These are phyloP conservation scores for Thera britannica DNA, from an alignment of 2,888 invertebrate genomes.

Conservation along the genomic window DNA sequence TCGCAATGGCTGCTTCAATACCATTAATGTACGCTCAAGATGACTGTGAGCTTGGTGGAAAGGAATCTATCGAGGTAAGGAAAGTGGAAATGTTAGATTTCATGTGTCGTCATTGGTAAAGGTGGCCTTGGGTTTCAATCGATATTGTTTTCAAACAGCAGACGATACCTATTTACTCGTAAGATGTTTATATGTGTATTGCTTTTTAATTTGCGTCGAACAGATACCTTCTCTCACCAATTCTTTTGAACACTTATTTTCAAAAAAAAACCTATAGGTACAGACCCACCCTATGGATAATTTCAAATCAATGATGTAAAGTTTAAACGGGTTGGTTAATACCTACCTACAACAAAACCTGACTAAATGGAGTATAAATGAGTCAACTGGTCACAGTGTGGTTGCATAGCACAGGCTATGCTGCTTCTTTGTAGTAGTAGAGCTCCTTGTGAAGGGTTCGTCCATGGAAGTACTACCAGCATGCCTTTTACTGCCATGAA, in stretches of 20 bases:
- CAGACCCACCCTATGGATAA: too few species aligned
- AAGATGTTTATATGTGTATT: neutral
- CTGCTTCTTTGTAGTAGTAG: too few species aligned
- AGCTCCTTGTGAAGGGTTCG: too few species aligned
- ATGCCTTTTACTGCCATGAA: too few species aligned
- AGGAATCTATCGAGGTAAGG: slow-evolving; percentile 81
- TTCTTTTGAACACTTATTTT: neutral
- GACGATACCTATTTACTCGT: slow-evolving; percentile 14
- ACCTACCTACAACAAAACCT: too few species aligned
- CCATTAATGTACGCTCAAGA: slow-evolving; percentile 87
- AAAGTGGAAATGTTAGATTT: neutral
- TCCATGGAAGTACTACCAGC: too few species aligned
- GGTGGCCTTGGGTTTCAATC: slow-evolving; percentile 21
- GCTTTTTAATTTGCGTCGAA: neutral
- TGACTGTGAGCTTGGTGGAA: slow-evolving; percentile 88
- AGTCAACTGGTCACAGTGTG: too few species aligned
- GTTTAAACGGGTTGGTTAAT: too few species aligned
- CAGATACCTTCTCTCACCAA: neutral
- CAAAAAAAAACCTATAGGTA: too few species aligned
- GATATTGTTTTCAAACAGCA: slow-evolving; percentile 32
- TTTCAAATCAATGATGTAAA: too few species aligned
- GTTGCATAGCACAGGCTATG: too few species aligned
- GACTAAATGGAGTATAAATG: too few species aligned
- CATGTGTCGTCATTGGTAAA: slow-evolving; percentile 24
- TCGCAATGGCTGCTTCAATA: slow-evolving; percentile 62